phyloP scores from a whole-genome alignment of 2,797 vertebrate species.

The Chelmon rostratus region DNA sequence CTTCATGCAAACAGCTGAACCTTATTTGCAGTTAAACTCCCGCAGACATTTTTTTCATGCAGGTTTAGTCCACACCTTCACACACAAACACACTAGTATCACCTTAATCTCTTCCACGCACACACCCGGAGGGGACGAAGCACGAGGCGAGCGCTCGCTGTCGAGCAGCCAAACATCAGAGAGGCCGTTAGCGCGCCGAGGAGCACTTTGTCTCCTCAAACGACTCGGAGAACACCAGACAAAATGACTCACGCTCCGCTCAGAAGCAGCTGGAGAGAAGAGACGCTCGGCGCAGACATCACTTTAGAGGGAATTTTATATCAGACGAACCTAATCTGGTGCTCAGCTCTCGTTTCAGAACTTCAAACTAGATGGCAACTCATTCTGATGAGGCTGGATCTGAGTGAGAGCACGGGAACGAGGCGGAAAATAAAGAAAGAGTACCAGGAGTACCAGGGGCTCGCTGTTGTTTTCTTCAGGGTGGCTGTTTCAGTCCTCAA shows the following conservation, averaged over 20 bases:
- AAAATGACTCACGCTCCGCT: constrained; percentile 39
- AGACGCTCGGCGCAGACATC: constrained; percentile 22
- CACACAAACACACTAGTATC: constrained; percentile 5
- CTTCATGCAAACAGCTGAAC: not conserved
- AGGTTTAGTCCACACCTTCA: not conserved
- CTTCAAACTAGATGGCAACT: constrained; percentile 51
- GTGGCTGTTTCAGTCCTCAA: constrained; percentile 30
- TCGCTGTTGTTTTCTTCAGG: constrained; percentile 18
- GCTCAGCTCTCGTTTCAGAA: constrained; percentile 54
- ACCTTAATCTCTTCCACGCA: not conserved
- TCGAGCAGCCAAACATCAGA: constrained; percentile 40
- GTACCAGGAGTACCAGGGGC: constrained; percentile 5
- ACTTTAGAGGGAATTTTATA: constrained; percentile 66
- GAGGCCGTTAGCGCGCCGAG: constrained; percentile 29
- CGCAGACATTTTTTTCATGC: not conserved
- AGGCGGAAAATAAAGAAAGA: constrained; percentile 25
- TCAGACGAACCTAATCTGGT: constrained; percentile 59
- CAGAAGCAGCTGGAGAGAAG: constrained; percentile 41
- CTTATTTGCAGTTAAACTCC: not conserved
- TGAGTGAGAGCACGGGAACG: constrained; percentile 31
- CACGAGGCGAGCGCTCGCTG: not conserved
- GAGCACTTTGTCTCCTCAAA: constrained; percentile 61
- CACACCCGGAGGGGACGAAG: not conserved
- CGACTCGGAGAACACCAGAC: constrained; percentile 34
- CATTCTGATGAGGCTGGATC: constrained; percentile 49